Percentiles rank a stretch among this genome's conserved stretches.
These are phyloP conservation scores for Polydrusus tereticollis DNA, from an alignment of 2,888 invertebrate species.

Conservation along the genomic window DNA sequence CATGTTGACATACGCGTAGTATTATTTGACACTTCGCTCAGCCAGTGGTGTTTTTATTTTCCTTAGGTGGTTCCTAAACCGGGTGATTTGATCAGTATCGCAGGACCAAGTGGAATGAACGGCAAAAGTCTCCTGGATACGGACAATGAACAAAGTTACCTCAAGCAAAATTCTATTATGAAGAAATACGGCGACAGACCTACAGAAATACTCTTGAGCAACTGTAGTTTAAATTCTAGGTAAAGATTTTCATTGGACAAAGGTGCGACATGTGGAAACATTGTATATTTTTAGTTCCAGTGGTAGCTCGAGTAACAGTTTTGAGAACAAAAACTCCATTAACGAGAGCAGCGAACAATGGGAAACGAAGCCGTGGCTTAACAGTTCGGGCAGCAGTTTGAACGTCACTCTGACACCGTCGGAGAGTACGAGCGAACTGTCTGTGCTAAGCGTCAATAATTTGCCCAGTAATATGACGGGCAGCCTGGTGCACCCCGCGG, in stretches of 20 bases:
- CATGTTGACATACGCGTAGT: too few relatives aligned
- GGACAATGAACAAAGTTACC: slow-evolving; percentile 44
- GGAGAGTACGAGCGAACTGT: slow-evolving; percentile 62
- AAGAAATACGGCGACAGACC: slow-evolving; percentile 56
- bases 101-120: slow-evolving; percentile 53
- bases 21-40: too few relatives aligned
- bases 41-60: neutral
- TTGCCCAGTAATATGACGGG: slow-evolving; percentile 29
- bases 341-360: slow-evolving; percentile 58
- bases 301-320: slow-evolving; percentile 67
- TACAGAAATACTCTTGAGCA: slow-evolving; percentile 69
- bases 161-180: slow-evolving; percentile 41
- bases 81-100: slow-evolving; percentile 25
- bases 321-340: slow-evolving; percentile 61
- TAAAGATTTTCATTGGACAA: neutral
- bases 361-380: slow-evolving; percentile 63
- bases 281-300: slow-evolving; percentile 60
- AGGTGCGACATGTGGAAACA: too few relatives aligned
- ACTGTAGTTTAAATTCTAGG: slow-evolving; percentile 71
- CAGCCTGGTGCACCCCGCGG: slow-evolving; percentile 17
- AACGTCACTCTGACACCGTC: slow-evolving; percentile 63
- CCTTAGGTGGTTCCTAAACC: slow-evolving; percentile 16
- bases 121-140: slow-evolving; percentile 35
- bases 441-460: slow-evolving; percentile 60
- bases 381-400: slow-evolving; percentile 63